These are phyloP conservation scores for Morpho deidamia DNA, from an alignment of 2,888 invertebrate genomes.

Conservation along the genomic window DNA sequence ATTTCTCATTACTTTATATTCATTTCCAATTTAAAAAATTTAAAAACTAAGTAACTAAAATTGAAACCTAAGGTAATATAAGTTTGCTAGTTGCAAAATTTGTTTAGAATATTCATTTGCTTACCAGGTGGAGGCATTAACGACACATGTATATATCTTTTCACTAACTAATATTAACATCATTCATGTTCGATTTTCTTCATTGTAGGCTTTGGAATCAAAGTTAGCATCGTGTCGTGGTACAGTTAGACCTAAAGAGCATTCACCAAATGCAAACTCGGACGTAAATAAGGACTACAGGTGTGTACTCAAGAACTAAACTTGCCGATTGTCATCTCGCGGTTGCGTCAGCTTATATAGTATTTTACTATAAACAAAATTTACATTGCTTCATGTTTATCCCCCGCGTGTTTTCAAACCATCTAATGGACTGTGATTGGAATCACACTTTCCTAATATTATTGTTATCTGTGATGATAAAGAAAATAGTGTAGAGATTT, in stretches of 20 bases:
- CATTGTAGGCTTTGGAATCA: conserved; percentile 83
- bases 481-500: conserved; percentile 53
- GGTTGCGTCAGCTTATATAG: conserved; percentile 35
- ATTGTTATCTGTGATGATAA: conserved; percentile 69
- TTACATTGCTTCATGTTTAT: conserved; percentile 27
- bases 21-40: too few relatives aligned
- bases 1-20: too few relatives aligned
- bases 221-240: conserved; percentile 82
- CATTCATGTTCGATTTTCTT: conserved; percentile 73
- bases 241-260: conserved; percentile 77
- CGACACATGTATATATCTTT: conserved; percentile 22
- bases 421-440: conserved; percentile 47
- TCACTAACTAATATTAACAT: conserved; percentile 70
- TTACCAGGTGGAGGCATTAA: conserved; percentile 13
- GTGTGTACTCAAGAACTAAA: conserved; percentile 75
- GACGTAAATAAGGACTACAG: conserved; percentile 78
- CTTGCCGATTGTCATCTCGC: conserved; percentile 31
- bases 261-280: conserved; percentile 67
- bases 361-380: conserved; percentile 36
- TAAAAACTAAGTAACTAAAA: too few relatives aligned
- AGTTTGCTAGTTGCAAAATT: not conserved
- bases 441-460: conserved; percentile 63
- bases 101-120: not conserved
- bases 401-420: conserved; percentile 15
- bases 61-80: too few relatives aligned